Evolutionary conservation across 2,797 vertebrate genomes (phyloP), one percentile per base, ranked within the genome.

Genomic region (Champsocephalus esox): DNA sequence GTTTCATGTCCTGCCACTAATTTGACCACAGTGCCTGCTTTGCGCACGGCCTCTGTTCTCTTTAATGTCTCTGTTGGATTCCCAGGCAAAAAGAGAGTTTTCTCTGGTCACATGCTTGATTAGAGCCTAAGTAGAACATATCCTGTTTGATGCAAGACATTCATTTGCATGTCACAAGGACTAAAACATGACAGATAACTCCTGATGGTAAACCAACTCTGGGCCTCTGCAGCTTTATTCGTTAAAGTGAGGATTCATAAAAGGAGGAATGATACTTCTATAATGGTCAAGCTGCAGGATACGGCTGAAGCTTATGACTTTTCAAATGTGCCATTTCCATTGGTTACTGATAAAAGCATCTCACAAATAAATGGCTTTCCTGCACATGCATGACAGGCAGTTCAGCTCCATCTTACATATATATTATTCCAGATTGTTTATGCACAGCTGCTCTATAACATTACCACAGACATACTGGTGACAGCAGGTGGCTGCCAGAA

Each of bases 121-220:
- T 71, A 78, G 70, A 41, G 59, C 61, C 59, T 63, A 81, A 83
- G 60, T 70, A 61, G 76, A 83, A 72, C 73, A 75, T 59, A 45
- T 78, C 80, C 45, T 13, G 56, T 85, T 78, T 87, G 86, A 86
- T 83, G 75, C 71, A n/a, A 65, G 80, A 72, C 80, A 87, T 38
- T 49, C 73, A 70, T 89, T 82, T 71, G 58, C 79, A 90, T 87
- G 79, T 77, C 85, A 89, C 67, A 80, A 81, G 72, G 86, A 90
- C 90, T 91, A 89, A 92, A 69, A 87, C 81, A 87, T 90, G 72
- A 91, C 77, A 38, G 61, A 41, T 46, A 43, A 68, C 19, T 67
- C 60, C 32, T 71, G 46, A 70, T 77, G 56, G 60, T 56, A 64
- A 81, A 66, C 56, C 73, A 28, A 50, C 59, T 56, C 68, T 45